Percentiles rank a stretch among this genome's conserved stretches.
Conservation (phyloP, 2,797 vertebrate genomes). For the Hemibagrus guttatus region DNA sequence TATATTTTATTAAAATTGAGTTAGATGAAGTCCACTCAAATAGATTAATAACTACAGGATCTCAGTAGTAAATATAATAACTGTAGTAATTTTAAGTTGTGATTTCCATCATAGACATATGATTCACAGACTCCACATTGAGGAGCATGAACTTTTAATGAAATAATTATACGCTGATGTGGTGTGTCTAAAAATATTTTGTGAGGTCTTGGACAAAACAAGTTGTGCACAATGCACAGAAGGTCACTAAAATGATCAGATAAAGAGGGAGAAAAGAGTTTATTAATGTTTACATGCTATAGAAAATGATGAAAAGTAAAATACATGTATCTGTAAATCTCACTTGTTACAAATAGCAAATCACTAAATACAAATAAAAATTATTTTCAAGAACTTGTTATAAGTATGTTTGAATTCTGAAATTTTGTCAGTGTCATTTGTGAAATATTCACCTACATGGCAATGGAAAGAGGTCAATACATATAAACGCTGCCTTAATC, state of each 20-base stretch:
- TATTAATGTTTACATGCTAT: conserved; percentile 77
- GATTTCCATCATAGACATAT: not conserved
- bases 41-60: not conserved
- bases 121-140: not conserved
- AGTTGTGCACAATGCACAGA: not conserved
- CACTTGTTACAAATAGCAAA: conserved; percentile 65
- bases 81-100: not conserved
- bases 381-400: not conserved
- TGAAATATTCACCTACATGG: conserved; percentile 37
- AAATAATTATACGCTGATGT: not conserved
- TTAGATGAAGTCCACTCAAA: not conserved
- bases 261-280: conserved; percentile 62
- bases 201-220: not conserved
- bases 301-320: conserved; percentile 76
- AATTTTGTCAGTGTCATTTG: conserved; percentile 12
- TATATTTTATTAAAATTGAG: not conserved
- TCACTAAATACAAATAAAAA: not conserved
- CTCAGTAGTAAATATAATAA: not conserved
- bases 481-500: conserved; percentile 15
- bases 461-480: not conserved
- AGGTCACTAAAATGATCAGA: not conserved
- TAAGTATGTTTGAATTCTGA: not conserved
- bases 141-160: not conserved
- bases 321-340: conserved; percentile 62
- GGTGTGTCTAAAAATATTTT: not conserved